Percentiles rank a stretch among this genome's conserved stretches.
Conservation (phyloP, 2,797 vertebrate genomes). For the Sebastolobus altivelis region DNA sequence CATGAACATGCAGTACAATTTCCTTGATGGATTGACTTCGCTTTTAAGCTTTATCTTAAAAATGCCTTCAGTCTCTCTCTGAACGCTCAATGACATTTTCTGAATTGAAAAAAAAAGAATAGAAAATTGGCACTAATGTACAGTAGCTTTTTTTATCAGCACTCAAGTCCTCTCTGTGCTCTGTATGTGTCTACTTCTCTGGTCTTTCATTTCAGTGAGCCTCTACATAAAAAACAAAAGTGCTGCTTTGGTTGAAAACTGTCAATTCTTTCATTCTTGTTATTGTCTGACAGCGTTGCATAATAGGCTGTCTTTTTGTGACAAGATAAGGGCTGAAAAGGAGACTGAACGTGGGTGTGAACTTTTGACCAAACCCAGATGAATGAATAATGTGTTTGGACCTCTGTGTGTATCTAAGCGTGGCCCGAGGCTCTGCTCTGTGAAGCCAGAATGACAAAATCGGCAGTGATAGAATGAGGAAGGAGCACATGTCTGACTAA, state of each 20-base stretch:
- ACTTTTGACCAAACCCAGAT: conserved; percentile 50
- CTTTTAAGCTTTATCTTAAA: background rate
- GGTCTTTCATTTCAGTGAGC: conserved; percentile 20
- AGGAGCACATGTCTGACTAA: conserved; percentile 22
- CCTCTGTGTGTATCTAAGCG: conserved; percentile 41
- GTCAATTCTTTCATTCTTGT: conserved; percentile 35
- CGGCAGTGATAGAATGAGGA: conserved; percentile 47
- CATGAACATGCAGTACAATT: background rate
- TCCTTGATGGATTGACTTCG: background rate
- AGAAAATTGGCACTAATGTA: conserved; percentile 4
- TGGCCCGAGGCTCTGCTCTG: conserved; percentile 32
- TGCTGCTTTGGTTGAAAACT: conserved; percentile 19
- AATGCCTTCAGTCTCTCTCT: background rate
- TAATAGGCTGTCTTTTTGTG: conserved; percentile 32
- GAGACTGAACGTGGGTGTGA: conserved; percentile 35
- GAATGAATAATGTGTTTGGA: conserved; percentile 56
- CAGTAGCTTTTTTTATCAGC: background rate
- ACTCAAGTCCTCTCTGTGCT: conserved; percentile 3
- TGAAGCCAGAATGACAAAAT: conserved; percentile 49
- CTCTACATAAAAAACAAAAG: conserved; percentile 23
- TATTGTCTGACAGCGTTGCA: conserved; percentile 35
- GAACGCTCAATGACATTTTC: background rate
- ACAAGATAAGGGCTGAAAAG: conserved; percentile 44
- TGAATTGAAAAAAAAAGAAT: background rate
- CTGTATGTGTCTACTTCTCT: conserved; percentile 14